Base-by-base conservation (phyloP, 2,888 invertebrate genomes). In the Crematogaster levior region DNA sequence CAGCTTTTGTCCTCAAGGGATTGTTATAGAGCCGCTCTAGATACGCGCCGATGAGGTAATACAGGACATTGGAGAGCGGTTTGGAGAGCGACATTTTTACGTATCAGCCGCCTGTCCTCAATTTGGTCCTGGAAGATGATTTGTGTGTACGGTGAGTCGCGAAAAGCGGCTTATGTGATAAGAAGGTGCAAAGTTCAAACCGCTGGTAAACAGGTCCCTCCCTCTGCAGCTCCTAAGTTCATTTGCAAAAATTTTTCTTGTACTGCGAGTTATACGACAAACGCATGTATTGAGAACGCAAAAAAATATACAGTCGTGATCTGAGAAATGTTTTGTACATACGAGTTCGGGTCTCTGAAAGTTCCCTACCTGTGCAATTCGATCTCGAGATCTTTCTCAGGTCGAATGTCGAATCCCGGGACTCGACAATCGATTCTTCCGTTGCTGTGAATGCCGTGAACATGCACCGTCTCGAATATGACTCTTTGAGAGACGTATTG, bases 1-100 rank as follows among this genome's bases (percentile, higher is more conserved):
- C 94, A 51, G 97, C 96, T 95, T 97, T 97, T 1, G 98, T 98
- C 93, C 96, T 96, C 75, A 98, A 95, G 0, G 98, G 98, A 94
- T 97, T 96, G 84, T 96, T 95, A 93, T 97, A 97, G 68, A 98
- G 95, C 92, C 97, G 97, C 90, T 97, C 96, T 91, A 98, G 96
- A 95, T 98, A 98, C 56, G 96, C 96, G 70, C 96, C 96, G 46
- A 97, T 91, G 74, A 97, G 95, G 90, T 96, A 96, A 93, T 97
- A 96, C 79, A 97, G 92, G 30, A 94, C 83, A 81, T 94, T 90
- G 9, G 88, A n/a, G n/a, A n/a, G 87, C 12, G 97, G 97, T 94
- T 97, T 97, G 34, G 97, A 97, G 84, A 97, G 95, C 75, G 96
- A 95, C 97, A 97, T 97, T 92, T 94, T 95, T 37, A 27, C 51